Conservation (phyloP, 2,797 vertebrate genomes). For the Chrysocyon brachyurus region DNA sequence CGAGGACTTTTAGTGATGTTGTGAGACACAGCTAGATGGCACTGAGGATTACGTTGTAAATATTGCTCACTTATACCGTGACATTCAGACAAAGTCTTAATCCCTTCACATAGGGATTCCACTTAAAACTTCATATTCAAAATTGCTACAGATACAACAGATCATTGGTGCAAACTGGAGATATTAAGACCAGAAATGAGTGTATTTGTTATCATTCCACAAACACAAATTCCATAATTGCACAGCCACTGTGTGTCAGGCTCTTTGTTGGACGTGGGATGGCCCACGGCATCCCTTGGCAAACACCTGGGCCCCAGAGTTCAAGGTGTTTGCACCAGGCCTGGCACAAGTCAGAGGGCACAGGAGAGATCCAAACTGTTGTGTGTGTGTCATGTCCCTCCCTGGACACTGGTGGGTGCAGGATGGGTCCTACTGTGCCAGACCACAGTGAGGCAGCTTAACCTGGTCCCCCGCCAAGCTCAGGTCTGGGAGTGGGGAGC, state of each 20-base stretch:
- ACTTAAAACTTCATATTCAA: neutral
- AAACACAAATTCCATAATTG: neutral
- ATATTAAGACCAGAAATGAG: neutral
- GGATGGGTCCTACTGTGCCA: neutral
- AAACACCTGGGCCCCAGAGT: neutral
- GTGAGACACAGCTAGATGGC: neutral
- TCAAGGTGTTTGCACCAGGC: neutral
- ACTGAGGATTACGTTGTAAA: neutral
- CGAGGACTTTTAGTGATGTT: neutral
- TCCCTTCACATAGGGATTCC: neutral
- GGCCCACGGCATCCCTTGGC: neutral
- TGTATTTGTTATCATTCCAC: neutral
- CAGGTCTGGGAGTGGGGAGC: neutral
- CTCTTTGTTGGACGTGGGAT: neutral
- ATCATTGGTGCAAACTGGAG: neutral
- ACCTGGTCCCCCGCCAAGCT: neutral
- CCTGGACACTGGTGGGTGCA: neutral
- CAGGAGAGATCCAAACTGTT: neutral
- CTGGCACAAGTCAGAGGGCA: neutral
- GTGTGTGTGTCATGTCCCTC: rapidly evolving
- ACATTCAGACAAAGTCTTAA: neutral
- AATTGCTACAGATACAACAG: neutral
- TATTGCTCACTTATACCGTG: too few relatives aligned
- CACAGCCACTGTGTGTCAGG: neutral
- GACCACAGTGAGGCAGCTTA: rapidly evolving